Percentiles rank a stretch among this genome's conserved stretches.
Evolutionary conservation across 2,113 vertebrate species (phyloP).

Genomic region (Aythya baeri): DNA sequence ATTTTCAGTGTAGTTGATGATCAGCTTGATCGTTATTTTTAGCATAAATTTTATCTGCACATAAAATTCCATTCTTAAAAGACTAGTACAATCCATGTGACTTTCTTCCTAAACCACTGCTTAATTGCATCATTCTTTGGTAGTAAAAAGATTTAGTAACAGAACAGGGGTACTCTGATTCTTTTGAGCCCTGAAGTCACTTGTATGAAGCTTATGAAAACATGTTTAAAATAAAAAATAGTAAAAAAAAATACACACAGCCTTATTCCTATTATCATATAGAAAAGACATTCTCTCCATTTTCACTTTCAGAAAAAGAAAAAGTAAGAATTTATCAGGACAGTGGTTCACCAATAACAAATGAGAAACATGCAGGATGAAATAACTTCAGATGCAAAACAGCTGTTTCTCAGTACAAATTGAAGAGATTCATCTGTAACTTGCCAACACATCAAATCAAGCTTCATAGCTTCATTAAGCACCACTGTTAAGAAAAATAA

Average conservation of each 20-base stretch:
- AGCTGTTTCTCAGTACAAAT: background rate
- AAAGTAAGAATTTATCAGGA: background rate
- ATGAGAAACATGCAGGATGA: background rate
- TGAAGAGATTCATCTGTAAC: background rate
- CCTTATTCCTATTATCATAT: background rate
- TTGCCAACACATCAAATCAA: slow-evolving; percentile 19
- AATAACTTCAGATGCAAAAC: background rate
- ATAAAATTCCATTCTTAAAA: background rate
- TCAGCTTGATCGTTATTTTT: background rate
- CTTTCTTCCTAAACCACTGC: background rate
- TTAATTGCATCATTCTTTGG: background rate
- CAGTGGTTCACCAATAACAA: background rate
- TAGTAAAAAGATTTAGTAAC: background rate
- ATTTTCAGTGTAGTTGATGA: background rate
- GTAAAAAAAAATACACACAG: background rate
- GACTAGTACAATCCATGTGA: background rate
- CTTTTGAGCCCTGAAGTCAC: background rate
- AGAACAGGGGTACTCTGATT: background rate
- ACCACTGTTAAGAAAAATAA: background rate
- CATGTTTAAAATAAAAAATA: background rate
- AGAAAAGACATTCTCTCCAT: background rate
- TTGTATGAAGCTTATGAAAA: background rate
- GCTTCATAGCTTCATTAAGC: slow-evolving; percentile 28
- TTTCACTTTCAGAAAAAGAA: background rate
- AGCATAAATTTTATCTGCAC: background rate